Percentiles rank a stretch among this genome's conserved stretches.
Conservation (phyloP, 1,140 invertebrate genomes). For the Schlechtendalia chinensis region DNA sequence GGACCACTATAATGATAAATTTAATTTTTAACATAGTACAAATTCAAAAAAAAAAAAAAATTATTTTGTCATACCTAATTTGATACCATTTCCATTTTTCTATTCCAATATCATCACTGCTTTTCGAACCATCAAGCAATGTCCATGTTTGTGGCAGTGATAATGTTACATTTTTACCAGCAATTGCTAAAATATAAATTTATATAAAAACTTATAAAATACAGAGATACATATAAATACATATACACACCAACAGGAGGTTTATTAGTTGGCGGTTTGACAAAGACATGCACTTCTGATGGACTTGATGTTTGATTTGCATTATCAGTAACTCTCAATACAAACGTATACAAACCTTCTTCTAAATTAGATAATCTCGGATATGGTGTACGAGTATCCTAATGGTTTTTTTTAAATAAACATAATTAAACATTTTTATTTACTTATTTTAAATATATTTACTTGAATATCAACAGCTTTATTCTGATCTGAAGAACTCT, state of each 20-base stretch:
- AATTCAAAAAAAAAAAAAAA: background rate
- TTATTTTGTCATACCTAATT: slow-evolving; percentile 59
- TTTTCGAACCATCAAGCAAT: slow-evolving; percentile 74
- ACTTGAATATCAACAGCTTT: slow-evolving; percentile 90
- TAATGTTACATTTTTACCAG: slow-evolving; percentile 65
- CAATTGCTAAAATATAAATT: slow-evolving; percentile 60
- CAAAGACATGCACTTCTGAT: slow-evolving; percentile 83
- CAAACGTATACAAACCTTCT: slow-evolving; percentile 91
- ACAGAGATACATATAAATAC: background rate
- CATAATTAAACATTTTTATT: background rate
- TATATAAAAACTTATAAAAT: background rate
- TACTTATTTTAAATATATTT: slow-evolving; percentile 25
- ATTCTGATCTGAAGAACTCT: slow-evolving; percentile 73
- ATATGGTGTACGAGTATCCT: slow-evolving; percentile 84
- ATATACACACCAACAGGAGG: slow-evolving; percentile 68
- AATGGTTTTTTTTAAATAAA: background rate
- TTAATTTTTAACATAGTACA: background rate
- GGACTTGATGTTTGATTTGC: slow-evolving; percentile 81
- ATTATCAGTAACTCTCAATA: slow-evolving; percentile 86
- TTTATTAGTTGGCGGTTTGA: slow-evolving; percentile 83
- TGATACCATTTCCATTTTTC: slow-evolving; percentile 80
- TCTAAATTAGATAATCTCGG: slow-evolving; percentile 83
- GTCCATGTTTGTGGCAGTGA: slow-evolving; percentile 77
- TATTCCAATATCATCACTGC: slow-evolving; percentile 82
- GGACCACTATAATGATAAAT: slow-evolving; percentile 58